phyloP scores from a whole-genome alignment of 2,888 invertebrate species.

The Marronus borbonicus region DNA sequence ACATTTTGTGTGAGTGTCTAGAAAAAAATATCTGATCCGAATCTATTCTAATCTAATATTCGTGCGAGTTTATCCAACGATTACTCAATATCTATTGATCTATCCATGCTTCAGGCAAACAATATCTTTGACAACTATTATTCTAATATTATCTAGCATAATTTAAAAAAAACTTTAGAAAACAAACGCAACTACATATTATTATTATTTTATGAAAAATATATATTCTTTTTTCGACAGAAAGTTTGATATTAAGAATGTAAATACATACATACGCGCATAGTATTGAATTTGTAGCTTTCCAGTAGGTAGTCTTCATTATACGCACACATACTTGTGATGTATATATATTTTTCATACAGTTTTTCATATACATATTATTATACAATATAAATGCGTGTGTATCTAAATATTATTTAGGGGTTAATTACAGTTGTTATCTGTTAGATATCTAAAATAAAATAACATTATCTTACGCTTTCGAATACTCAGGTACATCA shows the following conservation, averaged over 20 bases:
- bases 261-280: conserved; percentile 23
- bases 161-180: conserved; percentile 3
- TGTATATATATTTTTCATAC: conserved; percentile 51
- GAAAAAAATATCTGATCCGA: conserved; percentile 16
- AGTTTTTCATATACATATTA: conserved; percentile 45
- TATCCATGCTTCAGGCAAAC: conserved; percentile 19
- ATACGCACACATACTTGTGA: conserved; percentile 55
- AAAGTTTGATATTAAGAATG: conserved; percentile 49
- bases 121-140: conserved; percentile 33
- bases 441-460: conserved; percentile 28
- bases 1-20: conserved; percentile 44
- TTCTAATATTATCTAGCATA: conserved; percentile 18
- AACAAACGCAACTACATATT: conserved; percentile 37
- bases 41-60: conserved; percentile 20
- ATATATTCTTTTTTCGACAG: conserved; percentile 36
- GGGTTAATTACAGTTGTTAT: conserved; percentile 48
- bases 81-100: conserved; percentile 32
- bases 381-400: conserved; percentile 7
- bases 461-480: conserved; percentile 38
- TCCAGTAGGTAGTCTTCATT: conserved; percentile 51
- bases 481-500: conserved; percentile 48
- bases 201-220: conserved; percentile 24
- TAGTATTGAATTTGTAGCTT: conserved; percentile 44
- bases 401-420: conserved; percentile 37
- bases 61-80: conserved; percentile 18